A percentile compares a stretch with the other conserved stretches of the same genome.
These are phyloP conservation scores for Myotis pilosus DNA, from an alignment of 2,797 vertebrate genomes.

Conservation along the genomic window DNA sequence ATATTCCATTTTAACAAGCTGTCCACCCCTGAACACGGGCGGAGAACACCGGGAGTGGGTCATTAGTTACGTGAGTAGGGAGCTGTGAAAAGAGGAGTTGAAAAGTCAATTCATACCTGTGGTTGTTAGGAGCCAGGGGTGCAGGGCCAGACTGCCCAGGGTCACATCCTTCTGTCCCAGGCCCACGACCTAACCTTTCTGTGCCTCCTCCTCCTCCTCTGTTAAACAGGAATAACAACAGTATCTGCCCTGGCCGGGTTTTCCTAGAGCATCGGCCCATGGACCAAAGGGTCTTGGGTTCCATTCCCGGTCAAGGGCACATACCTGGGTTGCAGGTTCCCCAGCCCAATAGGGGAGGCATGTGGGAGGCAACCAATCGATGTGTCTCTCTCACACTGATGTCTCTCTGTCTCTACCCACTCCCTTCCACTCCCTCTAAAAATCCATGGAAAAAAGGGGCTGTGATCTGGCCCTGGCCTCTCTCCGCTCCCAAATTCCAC, in stretches of 20 bases:
- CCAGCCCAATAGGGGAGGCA: background rate
- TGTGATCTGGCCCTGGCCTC: background rate
- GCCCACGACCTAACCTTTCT: background rate
- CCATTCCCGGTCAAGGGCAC: background rate
- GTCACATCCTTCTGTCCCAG: background rate
- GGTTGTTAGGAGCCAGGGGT: background rate
- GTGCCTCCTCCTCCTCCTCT: background rate
- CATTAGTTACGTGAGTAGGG: conserved; percentile 11
- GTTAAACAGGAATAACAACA: background rate
- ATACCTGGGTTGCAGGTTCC: background rate
- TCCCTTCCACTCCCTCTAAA: background rate
- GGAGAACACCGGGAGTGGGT: background rate
- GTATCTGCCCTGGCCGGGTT: background rate
- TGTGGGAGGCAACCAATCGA: background rate
- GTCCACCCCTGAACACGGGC: background rate
- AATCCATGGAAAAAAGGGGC: background rate
- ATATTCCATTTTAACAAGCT: conserved; percentile 47
- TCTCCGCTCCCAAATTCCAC: fast-evolving
- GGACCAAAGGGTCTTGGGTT: background rate
- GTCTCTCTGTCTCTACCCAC: too few relatives aligned
- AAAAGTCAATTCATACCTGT: background rate
- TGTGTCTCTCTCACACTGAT: background rate
- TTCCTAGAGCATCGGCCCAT: background rate
- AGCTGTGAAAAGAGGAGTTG: background rate
- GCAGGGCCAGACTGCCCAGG: background rate